Evolutionary conservation across 2,797 vertebrate genomes (phyloP).

Genomic region (Anguilla pacifica): DNA sequence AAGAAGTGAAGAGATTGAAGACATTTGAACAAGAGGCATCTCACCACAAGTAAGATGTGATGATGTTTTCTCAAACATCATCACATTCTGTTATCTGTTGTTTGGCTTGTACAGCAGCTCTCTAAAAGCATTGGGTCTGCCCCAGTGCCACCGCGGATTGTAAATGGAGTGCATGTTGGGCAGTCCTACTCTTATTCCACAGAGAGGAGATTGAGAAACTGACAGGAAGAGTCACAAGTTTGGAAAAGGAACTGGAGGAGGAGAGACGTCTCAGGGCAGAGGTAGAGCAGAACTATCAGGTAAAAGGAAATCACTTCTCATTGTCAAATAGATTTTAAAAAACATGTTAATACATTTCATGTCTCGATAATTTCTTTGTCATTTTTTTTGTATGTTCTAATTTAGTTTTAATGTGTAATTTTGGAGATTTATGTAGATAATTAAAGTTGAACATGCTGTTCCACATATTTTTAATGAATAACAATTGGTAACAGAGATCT

Average conservation of each 20-base stretch:
- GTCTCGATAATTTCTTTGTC: background rate
- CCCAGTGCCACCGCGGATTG: background rate
- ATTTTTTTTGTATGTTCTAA: background rate
- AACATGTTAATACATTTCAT: background rate
- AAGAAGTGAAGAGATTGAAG: slow-evolving; percentile 65
- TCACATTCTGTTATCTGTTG: background rate
- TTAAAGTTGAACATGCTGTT: background rate
- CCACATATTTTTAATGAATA: background rate
- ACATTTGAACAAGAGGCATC: slow-evolving; percentile 53
- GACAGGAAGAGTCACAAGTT: slow-evolving; percentile 57
- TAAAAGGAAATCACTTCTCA: background rate
- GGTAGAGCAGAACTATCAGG: slow-evolving; percentile 34
- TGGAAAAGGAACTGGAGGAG: slow-evolving; percentile 64
- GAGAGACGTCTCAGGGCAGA: slow-evolving; percentile 42
- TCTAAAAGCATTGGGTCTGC: background rate
- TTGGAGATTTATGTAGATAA: background rate
- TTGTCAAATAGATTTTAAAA: background rate
- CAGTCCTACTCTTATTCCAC: background rate
- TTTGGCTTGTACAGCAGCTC: background rate
- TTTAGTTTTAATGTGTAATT: background rate
- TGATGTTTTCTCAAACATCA: slow-evolving; percentile 14
- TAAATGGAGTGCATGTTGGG: background rate
- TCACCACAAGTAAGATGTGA: slow-evolving; percentile 55
- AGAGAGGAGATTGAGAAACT: slow-evolving; percentile 78
- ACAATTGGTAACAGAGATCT: background rate